Conservation (phyloP, 2,888 invertebrate genomes). For the Alentia gelatinosa region DNA sequence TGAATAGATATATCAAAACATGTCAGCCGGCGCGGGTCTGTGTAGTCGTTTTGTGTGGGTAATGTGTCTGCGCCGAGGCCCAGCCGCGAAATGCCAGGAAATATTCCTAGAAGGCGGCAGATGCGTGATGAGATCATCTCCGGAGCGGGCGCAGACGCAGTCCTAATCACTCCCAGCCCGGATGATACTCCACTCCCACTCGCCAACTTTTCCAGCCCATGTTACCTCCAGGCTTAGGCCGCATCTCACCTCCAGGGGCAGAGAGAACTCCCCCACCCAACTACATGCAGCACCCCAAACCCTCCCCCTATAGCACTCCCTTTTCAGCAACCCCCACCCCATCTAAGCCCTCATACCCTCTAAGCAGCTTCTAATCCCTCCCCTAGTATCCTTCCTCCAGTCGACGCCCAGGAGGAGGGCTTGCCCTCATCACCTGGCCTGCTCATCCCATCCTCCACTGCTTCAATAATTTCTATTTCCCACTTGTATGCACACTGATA, state of each 20-base stretch:
- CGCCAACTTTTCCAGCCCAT: background rate
- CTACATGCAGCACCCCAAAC: background rate
- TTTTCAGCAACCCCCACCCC: background rate
- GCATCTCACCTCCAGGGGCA: conserved; percentile 12
- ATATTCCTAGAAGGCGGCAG: conserved; percentile 8
- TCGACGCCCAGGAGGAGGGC: background rate
- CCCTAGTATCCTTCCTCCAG: no score
- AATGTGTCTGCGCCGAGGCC: background rate
- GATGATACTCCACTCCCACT: background rate
- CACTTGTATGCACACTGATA: conserved; percentile 49
- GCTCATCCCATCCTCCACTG: conserved; percentile 26
- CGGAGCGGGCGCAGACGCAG: background rate
- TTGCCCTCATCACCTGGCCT: conserved; percentile 6
- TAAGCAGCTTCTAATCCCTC: background rate
- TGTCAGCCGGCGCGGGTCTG: background rate
- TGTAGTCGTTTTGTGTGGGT: conserved; percentile 23
- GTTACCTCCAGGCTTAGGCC: background rate
- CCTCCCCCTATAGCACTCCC: background rate
- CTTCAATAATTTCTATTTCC: conserved; percentile 46
- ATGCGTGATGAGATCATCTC: conserved; percentile 33
- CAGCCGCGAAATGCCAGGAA: background rate
- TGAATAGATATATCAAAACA: conserved; percentile 1
- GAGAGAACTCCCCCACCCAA: background rate
- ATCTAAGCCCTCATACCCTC: background rate
- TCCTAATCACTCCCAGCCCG: conserved; percentile 13